Evolutionary conservation across 2,888 invertebrate species (phyloP).

Genomic region (Trilocha varians): DNA sequence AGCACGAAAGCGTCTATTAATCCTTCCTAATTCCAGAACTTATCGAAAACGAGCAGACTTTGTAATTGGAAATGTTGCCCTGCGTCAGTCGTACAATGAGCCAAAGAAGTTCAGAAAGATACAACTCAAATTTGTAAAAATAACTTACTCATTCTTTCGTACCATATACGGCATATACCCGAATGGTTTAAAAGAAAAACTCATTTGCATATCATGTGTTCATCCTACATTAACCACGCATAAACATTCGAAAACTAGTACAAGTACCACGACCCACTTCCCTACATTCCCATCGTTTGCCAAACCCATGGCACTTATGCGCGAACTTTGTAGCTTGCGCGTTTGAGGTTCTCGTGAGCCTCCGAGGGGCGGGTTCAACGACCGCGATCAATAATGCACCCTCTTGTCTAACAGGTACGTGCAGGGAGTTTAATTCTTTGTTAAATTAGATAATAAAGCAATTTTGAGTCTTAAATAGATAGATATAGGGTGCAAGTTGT

Average conservation of each 20-base stretch:
- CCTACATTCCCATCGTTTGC: background rate
- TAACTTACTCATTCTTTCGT: too few relatives aligned
- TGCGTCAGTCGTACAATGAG: too few relatives aligned
- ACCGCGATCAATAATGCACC: constrained; percentile 36
- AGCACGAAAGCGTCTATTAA: too few relatives aligned
- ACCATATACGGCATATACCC: too few relatives aligned
- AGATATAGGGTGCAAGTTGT: too few relatives aligned
- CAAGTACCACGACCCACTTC: background rate
- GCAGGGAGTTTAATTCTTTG: background rate
- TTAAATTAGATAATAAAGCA: background rate
- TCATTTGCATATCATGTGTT: too few relatives aligned
- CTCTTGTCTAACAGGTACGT: background rate
- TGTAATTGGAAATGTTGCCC: too few relatives aligned
- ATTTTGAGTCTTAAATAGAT: background rate
- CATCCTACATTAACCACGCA: background rate
- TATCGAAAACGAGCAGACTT: too few relatives aligned
- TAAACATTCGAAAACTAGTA: background rate
- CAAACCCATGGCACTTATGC: constrained; percentile 1
- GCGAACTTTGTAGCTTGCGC: background rate
- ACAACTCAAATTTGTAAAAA: too few relatives aligned
- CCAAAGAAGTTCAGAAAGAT: too few relatives aligned
- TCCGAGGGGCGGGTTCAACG: constrained; percentile 17
- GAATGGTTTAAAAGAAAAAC: too few relatives aligned
- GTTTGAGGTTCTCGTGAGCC: background rate
- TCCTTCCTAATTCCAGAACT: too few relatives aligned